These are phyloP conservation scores for Proctacanthus coquilletti DNA, from an alignment of 1,140 invertebrate species.

Conservation along the genomic window DNA sequence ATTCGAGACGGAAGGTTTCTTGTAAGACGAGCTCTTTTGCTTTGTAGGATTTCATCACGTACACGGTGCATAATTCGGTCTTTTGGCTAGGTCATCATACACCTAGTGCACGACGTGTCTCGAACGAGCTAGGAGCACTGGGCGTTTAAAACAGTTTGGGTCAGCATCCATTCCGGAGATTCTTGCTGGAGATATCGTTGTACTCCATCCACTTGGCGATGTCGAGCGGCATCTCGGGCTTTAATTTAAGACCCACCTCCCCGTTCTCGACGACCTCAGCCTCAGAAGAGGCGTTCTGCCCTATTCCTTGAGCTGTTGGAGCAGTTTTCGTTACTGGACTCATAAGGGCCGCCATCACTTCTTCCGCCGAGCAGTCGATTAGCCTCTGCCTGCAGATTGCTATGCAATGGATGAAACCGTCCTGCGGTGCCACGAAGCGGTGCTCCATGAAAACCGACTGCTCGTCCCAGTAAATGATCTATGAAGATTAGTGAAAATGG, in stretches of 20 bases:
- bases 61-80: no score
- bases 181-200: conserved; percentile 50
- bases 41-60: no score
- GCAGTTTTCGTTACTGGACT: conserved; percentile 9
- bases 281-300: conserved; percentile 7
- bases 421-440: conserved; percentile 57
- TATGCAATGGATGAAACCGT: conserved; percentile 68
- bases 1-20: no score
- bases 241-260: conserved; percentile 25
- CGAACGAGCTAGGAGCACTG: no score
- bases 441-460: conserved; percentile 76
- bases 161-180: conserved; percentile 33
- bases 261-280: conserved; percentile 23
- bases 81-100: no score
- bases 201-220: conserved; percentile 47
- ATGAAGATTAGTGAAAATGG: no score
- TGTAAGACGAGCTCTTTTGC: no score
- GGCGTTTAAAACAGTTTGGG: conserved; percentile 2
- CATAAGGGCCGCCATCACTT: conserved; percentile 20
- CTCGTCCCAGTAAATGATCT: conserved; percentile 72
- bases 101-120: no score
- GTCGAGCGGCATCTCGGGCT: conserved; percentile 43
- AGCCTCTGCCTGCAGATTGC: conserved; percentile 59
- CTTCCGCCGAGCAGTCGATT: conserved; percentile 48
- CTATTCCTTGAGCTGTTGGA: not conserved